These are phyloP conservation scores for Drosophila incognita DNA, from an alignment of 2,888 invertebrate species.

Conservation along the genomic window DNA sequence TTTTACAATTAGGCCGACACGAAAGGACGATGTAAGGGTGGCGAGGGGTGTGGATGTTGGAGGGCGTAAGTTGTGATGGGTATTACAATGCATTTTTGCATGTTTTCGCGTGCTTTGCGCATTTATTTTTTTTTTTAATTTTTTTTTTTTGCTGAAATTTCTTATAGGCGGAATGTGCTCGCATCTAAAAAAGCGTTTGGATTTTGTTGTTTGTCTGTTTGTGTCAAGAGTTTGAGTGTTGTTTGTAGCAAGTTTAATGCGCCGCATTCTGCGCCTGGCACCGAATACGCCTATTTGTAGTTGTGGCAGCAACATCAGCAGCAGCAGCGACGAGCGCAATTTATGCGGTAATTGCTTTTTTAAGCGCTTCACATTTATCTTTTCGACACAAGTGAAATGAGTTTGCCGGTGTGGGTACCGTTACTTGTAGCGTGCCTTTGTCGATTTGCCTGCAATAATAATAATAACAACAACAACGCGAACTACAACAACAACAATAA, in stretches of 20 bases:
- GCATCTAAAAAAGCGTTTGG: conserved; percentile 24
- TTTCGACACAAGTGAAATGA: conserved; percentile 78
- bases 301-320: conserved; percentile 16
- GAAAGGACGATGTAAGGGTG: background rate
- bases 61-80: background rate
- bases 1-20: conserved; percentile 75
- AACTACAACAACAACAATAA: conserved; percentile 38
- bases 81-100: conserved; percentile 73
- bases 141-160: conserved; percentile 15
- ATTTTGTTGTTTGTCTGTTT: conserved; percentile 3
- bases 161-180: conserved; percentile 45
- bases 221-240: conserved; percentile 38
- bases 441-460: conserved; percentile 69
- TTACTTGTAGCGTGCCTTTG: conserved; percentile 62
- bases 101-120: conserved; percentile 70
- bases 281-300: conserved; percentile 44
- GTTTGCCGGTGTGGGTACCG: conserved; percentile 40
- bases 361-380: conserved; percentile 82
- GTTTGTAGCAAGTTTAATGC: conserved; percentile 74
- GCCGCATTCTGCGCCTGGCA: conserved; percentile 48
- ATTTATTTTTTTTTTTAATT: conserved; percentile 64
- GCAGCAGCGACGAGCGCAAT: conserved; percentile 62
- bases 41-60: background rate
- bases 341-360: conserved; percentile 83
- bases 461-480: conserved; percentile 21